phyloP scores from a whole-genome alignment of 2,888 invertebrate genomes.

The Eretmocerus hayati region DNA sequence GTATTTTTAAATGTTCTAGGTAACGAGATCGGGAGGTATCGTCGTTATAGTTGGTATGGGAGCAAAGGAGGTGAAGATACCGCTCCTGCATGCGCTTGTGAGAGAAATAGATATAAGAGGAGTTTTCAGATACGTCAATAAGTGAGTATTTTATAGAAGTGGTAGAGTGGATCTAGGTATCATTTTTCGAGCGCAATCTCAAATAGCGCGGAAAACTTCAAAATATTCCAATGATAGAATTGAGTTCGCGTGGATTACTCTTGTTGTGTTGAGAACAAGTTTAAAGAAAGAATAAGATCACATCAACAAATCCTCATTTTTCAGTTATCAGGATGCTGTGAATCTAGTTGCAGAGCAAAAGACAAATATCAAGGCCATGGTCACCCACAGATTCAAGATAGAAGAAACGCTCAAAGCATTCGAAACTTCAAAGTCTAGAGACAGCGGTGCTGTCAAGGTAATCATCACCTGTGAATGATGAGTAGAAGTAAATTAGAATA shows the following conservation, averaged over 20 bases:
- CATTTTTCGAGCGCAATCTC: too few species aligned
- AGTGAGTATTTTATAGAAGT: slow-evolving; percentile 61
- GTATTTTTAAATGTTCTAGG: slow-evolving; percentile 54
- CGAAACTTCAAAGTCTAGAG: slow-evolving; percentile 67
- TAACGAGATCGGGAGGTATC: slow-evolving; percentile 78
- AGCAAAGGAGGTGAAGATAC: slow-evolving; percentile 65
- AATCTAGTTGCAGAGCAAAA: slow-evolving; percentile 70
- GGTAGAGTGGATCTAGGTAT: too few species aligned
- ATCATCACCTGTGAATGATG: slow-evolving; percentile 69
- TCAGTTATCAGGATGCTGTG: slow-evolving; percentile 72
- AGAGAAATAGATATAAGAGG: slow-evolving; percentile 90
- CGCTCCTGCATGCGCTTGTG: slow-evolving; percentile 71
- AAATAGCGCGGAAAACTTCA: too few species aligned
- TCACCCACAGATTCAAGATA: slow-evolving; percentile 74
- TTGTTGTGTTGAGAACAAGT: too few species aligned
- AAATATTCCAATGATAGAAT: too few species aligned
- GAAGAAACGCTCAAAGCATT: slow-evolving; percentile 77
- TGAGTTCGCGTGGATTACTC: too few species aligned
- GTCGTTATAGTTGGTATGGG: slow-evolving; percentile 87
- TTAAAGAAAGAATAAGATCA: too few species aligned
- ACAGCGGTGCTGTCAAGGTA: slow-evolving; percentile 74
- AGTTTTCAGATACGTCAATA: slow-evolving; percentile 88
- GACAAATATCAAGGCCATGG: slow-evolving; percentile 71
- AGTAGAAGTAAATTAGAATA: too few species aligned
- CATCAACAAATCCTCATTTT: too few species aligned